phyloP scores from a whole-genome alignment of 1,140 invertebrate genomes.

The Dufourea novaeangliae region DNA sequence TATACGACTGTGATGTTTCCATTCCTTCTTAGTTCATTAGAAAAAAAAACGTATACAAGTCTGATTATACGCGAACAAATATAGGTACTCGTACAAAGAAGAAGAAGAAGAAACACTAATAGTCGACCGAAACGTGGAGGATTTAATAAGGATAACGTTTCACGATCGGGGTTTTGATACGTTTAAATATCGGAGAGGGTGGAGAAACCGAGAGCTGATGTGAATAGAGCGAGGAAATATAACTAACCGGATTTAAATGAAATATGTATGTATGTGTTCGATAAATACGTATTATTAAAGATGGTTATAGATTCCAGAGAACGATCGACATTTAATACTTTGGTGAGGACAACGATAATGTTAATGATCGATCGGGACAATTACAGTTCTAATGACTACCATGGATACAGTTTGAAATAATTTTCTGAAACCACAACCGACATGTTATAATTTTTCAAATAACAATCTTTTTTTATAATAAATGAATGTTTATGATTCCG shows the following conservation, averaged over 20 bases:
- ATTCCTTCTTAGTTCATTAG: slow-evolving; percentile 62
- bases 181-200: background rate
- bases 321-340: slow-evolving; percentile 17
- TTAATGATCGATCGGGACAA: slow-evolving; percentile 31
- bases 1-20: slow-evolving; percentile 71
- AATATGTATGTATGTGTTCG: slow-evolving; percentile 12
- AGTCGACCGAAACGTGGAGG: background rate
- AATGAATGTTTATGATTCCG: too few relatives aligned
- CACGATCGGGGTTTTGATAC: slow-evolving; percentile 14
- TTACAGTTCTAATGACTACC: slow-evolving; percentile 8
- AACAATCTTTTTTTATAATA: too few relatives aligned
- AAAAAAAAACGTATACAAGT: slow-evolving; percentile 54
- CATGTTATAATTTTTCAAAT: too few relatives aligned
- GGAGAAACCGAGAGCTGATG: slow-evolving; percentile 7
- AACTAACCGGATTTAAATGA: slow-evolving; percentile 17
- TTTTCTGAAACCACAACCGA: slow-evolving; percentile 52
- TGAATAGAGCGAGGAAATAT: slow-evolving; percentile 8
- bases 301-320: slow-evolving; percentile 7
- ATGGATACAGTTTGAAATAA: slow-evolving; percentile 49
- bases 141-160: slow-evolving; percentile 32
- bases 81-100: background rate
- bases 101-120: background rate
- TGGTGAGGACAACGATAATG: slow-evolving; percentile 34
- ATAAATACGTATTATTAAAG: slow-evolving; percentile 19
- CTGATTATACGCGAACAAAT: slow-evolving; percentile 41